These are phyloP conservation scores for Acipenser ruthenus DNA, from an alignment of 2,797 vertebrate genomes.

Conservation along the genomic window DNA sequence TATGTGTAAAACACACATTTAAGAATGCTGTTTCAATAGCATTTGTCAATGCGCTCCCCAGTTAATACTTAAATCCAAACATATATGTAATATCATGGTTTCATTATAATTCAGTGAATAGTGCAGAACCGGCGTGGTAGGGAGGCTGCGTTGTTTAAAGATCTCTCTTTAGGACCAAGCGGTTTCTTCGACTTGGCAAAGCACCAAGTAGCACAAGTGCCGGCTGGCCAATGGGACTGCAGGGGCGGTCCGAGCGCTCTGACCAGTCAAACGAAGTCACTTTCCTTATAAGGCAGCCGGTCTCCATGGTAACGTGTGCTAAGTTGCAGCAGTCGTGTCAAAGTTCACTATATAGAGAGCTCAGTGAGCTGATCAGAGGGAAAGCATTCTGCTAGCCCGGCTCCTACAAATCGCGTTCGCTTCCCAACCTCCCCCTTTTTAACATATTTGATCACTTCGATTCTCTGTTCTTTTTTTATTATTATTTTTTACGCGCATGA, in stretches of 20 bases:
- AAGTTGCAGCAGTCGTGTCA: constrained; percentile 99
- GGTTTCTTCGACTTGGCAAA: constrained; percentile 62
- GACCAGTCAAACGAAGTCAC: constrained; percentile 94
- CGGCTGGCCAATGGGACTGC: constrained; percentile 78
- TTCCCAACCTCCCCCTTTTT: constrained; percentile 82
- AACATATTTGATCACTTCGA: constrained; percentile 93
- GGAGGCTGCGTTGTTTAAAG: no score
- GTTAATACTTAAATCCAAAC: no score
- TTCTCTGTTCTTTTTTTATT: constrained; percentile 60
- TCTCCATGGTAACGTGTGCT: constrained; percentile 97
- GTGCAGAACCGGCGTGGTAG: no score
- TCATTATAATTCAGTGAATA: no score
- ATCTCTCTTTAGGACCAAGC: constrained; percentile 83
- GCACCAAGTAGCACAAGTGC: constrained; percentile 85
- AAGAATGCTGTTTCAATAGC: no score
- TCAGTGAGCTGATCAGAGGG: constrained; percentile 93
- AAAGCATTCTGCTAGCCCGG: constrained; percentile 87
- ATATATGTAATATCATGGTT: background rate
- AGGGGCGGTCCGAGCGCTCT: constrained; percentile 83
- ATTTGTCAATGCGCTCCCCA: no score
- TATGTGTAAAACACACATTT: no score
- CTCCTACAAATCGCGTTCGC: constrained; percentile 89
- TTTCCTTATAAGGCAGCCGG: constrained; percentile 94
- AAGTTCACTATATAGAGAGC: constrained; percentile 99
- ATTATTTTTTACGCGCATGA: constrained; percentile 61